Base-by-base conservation (phyloP, 2,797 vertebrate genomes). In the Sebastes reedi region DNA sequence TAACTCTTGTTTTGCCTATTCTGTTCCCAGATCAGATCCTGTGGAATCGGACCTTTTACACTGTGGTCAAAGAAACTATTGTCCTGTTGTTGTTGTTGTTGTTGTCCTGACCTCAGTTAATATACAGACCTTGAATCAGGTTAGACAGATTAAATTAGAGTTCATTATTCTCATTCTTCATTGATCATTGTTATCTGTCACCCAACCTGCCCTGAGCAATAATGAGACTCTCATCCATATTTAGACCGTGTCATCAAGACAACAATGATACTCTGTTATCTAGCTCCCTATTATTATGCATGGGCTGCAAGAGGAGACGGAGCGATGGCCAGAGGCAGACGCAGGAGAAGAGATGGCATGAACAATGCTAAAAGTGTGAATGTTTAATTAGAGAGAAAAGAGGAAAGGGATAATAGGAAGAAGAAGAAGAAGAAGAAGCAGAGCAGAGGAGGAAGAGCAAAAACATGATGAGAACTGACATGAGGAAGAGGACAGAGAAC, bases 201-300 rank as follows among this genome's bases (percentile, higher is more conserved):
- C 32, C 46, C 34, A 58, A 64, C 46, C 82, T 70, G 78, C 79
- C 77, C 66, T 16, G 24, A 77, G 85, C 74, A 55, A 72, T 84
- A 87, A 88, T 65, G 59, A 86, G 69, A 55, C 82, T 61, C 81
- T 83, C 85, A 87, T 91, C 67, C 85, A 79, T 88, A 89, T 92
- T 90, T 90, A 89, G 66, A 29, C 69, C 11, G 58, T 32, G 80
- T 73, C 85, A 85, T 83, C 36, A 54, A 72, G 78, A 91, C 87
- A 80, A 78, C 82, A 69, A 80, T 80, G 81, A 85, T 81, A 58
- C 79, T 82, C 79, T 27, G 86, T 89, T 81, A 90, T 89, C 77
- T 60, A 3, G 20, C 73, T 82, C 68, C 3, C 68, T 30, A 79
- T 90, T 73, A 80, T 78, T 81, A 88, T 89, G 83, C 80, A 81